Conservation (phyloP, 2,113 vertebrate species). For the Fulmarus glacialis region DNA sequence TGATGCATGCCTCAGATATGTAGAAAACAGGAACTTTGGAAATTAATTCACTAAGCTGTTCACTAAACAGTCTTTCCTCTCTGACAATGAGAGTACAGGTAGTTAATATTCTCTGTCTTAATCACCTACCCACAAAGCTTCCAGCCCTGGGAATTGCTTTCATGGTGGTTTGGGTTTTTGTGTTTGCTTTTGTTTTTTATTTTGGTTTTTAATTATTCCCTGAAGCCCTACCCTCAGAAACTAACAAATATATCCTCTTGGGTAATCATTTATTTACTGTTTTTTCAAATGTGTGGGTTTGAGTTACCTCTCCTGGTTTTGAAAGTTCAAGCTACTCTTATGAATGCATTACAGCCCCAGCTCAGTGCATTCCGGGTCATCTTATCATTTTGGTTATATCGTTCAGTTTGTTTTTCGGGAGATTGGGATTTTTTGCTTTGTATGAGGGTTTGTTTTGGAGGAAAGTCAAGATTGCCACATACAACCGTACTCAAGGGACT, state of each 20-base stretch:
- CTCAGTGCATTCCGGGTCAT: neutral
- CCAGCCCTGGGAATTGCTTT: neutral
- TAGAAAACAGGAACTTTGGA: neutral
- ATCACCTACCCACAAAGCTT: neutral
- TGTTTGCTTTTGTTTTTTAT: neutral
- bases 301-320: neutral
- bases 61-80: neutral
- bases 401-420: neutral
- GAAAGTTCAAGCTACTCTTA: neutral
- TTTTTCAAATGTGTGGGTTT: neutral
- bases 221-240: neutral
- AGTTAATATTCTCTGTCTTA: neutral
- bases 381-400: neutral
- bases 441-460: neutral
- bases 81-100: neutral
- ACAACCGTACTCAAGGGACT: neutral
- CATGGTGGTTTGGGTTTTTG: rapidly evolving
- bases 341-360: neutral
- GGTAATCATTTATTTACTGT: neutral
- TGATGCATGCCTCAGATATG: neutral
- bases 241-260: neutral
- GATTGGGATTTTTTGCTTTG: neutral
- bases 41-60: neutral
- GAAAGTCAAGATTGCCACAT: neutral
- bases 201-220: neutral